phyloP scores from a whole-genome alignment of 2,113 vertebrate species.

The Thamnaconus septentrionalis region DNA sequence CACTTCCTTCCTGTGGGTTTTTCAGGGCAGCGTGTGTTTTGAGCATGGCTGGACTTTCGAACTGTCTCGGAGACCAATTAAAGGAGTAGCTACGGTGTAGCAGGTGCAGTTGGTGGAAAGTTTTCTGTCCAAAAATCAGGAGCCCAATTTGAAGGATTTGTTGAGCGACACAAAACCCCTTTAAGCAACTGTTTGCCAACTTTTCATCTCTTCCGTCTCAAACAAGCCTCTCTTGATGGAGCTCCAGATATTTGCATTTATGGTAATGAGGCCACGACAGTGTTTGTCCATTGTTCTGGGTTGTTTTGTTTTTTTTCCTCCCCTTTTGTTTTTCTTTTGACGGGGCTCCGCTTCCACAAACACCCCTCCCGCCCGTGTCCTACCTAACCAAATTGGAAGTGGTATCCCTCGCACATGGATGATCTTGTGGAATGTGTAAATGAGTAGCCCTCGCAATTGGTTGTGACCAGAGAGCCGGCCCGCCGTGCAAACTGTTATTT shows the following conservation, averaged over 20 bases:
- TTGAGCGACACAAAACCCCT: neutral
- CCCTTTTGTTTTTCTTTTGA: neutral
- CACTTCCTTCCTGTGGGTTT: too few relatives aligned
- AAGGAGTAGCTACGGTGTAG: too few relatives aligned
- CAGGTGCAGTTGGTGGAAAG: too few relatives aligned
- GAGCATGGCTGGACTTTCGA: too few relatives aligned
- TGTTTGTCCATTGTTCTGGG: slow-evolving; percentile 45
- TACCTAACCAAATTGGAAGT: slow-evolving; percentile 73
- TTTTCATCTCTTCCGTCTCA: neutral
- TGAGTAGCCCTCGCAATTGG: slow-evolving; percentile 70
- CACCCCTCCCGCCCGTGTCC: slow-evolving; percentile 60
- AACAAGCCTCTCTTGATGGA: slow-evolving; percentile 15
- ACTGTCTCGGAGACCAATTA: too few relatives aligned
- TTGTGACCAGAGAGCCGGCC: slow-evolving; percentile 39
- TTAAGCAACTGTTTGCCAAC: neutral
- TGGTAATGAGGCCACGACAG: slow-evolving; percentile 69
- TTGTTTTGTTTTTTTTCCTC: neutral
- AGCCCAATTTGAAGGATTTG: too few relatives aligned
- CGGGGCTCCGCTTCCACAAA: slow-evolving; percentile 52
- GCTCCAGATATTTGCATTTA: slow-evolving; percentile 57
- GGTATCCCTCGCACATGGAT: slow-evolving; percentile 72
- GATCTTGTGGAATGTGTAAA: slow-evolving; percentile 75
- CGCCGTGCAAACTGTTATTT: slow-evolving; percentile 37
- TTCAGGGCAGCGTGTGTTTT: too few relatives aligned
- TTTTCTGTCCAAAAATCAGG: neutral